Evolutionary conservation across 2,888 invertebrate genomes (phyloP).

Genomic region (Lydus trimaculatus): DNA sequence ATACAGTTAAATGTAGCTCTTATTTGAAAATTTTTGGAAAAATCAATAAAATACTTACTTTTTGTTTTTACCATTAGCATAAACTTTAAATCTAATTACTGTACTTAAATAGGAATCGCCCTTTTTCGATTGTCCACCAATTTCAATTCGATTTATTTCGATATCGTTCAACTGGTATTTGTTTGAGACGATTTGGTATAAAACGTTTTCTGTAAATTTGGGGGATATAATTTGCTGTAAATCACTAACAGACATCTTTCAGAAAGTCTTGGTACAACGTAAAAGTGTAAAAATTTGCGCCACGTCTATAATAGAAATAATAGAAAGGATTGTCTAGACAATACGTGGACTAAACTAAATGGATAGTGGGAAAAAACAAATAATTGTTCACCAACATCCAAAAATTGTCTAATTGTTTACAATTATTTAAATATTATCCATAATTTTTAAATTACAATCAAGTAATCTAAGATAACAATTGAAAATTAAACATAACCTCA

Average conservation of each 20-base stretch:
- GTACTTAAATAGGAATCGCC: slow-evolving; percentile 77
- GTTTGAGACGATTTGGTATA: slow-evolving; percentile 41
- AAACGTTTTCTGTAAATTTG: slow-evolving; percentile 40
- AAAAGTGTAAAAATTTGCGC: neutral
- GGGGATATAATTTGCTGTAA: slow-evolving; percentile 40
- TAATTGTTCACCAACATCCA: no score
- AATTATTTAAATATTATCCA: no score
- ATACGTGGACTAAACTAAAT: neutral
- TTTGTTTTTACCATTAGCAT: slow-evolving; percentile 57
- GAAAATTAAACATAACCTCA: neutral
- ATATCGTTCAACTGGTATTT: slow-evolving; percentile 38
- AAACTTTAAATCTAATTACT: slow-evolving; percentile 67
- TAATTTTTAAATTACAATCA: no score
- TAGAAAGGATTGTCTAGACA: neutral
- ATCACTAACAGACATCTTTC: slow-evolving; percentile 15
- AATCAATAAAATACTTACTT: slow-evolving; percentile 28
- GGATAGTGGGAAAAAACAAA: no score
- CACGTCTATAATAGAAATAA: slow-evolving; percentile 8
- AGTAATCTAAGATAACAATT: no score
- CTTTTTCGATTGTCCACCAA: slow-evolving; percentile 62
- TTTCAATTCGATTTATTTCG: slow-evolving; percentile 59
- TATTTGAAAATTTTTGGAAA: neutral
- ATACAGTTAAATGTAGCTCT: neutral
- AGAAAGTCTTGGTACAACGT: neutral
- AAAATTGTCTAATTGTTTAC: no score